Evolutionary conservation across 2,113 vertebrate species (phyloP), one percentile per base, ranked within the genome.

Genomic region (Entosphenus tridentatus): DNA sequence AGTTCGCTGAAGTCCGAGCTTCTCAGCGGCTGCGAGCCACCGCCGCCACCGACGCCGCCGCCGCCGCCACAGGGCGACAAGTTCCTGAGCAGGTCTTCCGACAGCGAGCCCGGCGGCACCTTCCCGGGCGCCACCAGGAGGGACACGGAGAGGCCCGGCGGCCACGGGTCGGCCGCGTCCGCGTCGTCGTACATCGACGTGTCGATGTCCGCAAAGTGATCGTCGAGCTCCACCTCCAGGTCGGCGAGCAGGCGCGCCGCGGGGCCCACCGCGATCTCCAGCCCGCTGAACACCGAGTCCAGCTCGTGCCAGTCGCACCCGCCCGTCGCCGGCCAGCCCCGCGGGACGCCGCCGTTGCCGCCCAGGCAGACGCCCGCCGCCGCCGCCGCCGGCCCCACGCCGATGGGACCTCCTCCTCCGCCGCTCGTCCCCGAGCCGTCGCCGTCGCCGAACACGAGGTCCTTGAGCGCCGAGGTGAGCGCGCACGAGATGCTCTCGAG

Each of bases 161-260:
- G 39, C 12, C 8, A 65, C 55, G 5, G 11, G 16, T 18, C 3
- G 67, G 13, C n/a, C 75, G 70, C 74, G 71, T 74, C 72, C 18
- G 86, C 84, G 69, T 72, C 75, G 70, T 85, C 83, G 56, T 85
- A 80, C 12, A 78, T 72, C 1, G 81, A 83, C 1, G 83, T 79
- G 73, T 86, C 85, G 62, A 86, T 83, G 74, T 87, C 83, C 70
- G 82, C 73, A 56, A 88, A 84, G 69, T 83, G 77, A 68, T 85
- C 81, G 68, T 86, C 83, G 18, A 83, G 73, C 8, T 76, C 74
- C 5, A 81, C 70, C 17, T 83, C 81, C 1, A 77, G 76, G 14
- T 73, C 73, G 14, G 69, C 69, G 2, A 71, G 57, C 14, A 83
- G 72, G 72, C 81, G 81, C 71, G 81, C 82, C 56, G 81, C 5